Percentiles rank a stretch among this genome's conserved stretches.
These are phyloP conservation scores for Carapus acus DNA, from an alignment of 2,797 vertebrate genomes.

Conservation along the genomic window DNA sequence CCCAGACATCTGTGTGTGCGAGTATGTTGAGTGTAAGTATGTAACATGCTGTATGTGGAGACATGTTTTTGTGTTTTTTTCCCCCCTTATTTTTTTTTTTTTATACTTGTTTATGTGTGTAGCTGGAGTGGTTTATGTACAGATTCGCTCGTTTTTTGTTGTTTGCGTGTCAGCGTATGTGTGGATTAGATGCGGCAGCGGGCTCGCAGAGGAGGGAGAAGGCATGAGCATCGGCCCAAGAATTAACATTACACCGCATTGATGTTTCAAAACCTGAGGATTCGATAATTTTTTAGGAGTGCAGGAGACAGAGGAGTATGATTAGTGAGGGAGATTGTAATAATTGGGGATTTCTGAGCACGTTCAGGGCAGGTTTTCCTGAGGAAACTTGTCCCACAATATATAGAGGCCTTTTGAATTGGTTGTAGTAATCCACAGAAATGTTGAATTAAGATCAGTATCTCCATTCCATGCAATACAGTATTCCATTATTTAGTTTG, in stretches of 20 bases:
- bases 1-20: background rate
- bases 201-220: slow-evolving; percentile 27
- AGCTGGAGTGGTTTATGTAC: slow-evolving; percentile 1
- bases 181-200: slow-evolving; percentile 45
- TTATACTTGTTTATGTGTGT: background rate
- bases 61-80: background rate
- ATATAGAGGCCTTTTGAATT: no score
- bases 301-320: background rate
- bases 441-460: no score
- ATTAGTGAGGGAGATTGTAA: no score
- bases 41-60: background rate
- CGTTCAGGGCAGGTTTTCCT: no score
- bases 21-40: background rate
- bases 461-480: no score
- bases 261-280: slow-evolving; percentile 8
- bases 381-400: no score
- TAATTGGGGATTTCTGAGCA: no score
- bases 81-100: no score
- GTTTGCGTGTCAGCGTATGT: slow-evolving; percentile 29
- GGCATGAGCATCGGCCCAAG: background rate
- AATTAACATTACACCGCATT: slow-evolving; percentile 16
- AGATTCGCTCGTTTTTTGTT: background rate
- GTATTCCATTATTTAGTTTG: no score
- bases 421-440: no score
- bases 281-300: background rate